phyloP scores from a whole-genome alignment of 2,113 vertebrate species.

The Pyrgilauda ruficollis region DNA sequence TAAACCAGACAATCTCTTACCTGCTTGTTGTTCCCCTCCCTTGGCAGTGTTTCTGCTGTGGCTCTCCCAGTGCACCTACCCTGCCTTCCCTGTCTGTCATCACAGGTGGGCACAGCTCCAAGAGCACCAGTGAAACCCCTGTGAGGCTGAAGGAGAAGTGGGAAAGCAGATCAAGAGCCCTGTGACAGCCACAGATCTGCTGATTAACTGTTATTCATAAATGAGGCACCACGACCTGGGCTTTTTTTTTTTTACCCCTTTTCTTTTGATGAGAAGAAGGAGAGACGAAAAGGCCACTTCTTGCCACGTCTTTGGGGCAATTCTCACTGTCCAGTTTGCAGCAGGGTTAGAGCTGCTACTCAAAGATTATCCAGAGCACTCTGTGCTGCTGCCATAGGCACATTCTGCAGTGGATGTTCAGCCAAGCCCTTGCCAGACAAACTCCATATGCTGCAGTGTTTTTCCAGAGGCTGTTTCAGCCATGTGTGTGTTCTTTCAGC shows the following conservation, averaged over 20 bases:
- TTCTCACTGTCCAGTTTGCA: neutral
- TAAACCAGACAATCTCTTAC: neutral
- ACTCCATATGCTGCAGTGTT: neutral
- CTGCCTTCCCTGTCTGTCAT: neutral
- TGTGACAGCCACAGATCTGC: neutral
- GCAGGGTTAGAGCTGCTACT: neutral
- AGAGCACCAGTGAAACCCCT: neutral
- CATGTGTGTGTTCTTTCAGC: neutral
- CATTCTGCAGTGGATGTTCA: neutral
- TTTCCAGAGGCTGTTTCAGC: constrained; percentile 7
- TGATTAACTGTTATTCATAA: neutral
- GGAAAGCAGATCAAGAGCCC: neutral
- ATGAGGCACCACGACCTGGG: neutral
- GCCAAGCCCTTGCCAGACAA: neutral
- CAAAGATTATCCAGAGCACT: neutral
- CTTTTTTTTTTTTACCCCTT: neutral
- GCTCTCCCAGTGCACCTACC: neutral
- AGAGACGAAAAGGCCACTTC: neutral
- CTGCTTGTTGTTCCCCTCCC: neutral
- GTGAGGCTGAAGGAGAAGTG: neutral
- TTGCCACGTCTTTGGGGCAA: neutral
- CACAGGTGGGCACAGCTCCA: neutral
- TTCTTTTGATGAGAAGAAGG: neutral
- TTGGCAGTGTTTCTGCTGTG: neutral
- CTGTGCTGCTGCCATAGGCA: neutral